Evolutionary conservation across 2,797 vertebrate genomes (phyloP), one percentile per base, ranked within the genome.

Genomic region (Uromys caudimaculatus): DNA sequence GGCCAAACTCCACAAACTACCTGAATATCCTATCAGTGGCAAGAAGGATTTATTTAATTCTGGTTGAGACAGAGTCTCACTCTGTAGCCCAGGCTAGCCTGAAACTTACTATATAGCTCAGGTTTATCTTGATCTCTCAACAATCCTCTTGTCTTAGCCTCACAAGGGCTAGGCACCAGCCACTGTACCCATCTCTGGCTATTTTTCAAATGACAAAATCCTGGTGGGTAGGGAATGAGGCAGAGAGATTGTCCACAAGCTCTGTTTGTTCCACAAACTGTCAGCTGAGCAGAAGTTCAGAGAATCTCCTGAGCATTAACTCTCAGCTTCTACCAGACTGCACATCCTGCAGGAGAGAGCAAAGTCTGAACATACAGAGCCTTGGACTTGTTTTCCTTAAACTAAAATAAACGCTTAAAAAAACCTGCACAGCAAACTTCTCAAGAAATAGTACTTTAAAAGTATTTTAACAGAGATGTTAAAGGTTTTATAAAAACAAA

Each of bases 21-120:
- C 14, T 73, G 50, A 56, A 41, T 87, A 17, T 19, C n/a, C 4
- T 73, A 54, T 29, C 13, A 50, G 35, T 38, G 50, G 16, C 5
- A 14, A 87, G 67, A 54, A 82, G 1, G 2, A 17, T 29, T 87
- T 24, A 71, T 54, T 87, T 38, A 71, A 38, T 87, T 71, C 19
- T 85, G 32, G 44, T 85, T 69, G 47, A 69, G 21, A 71, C 35
- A 50, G 44, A 24, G 35, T 71, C 84, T 87, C 14, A 54, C 47
- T 41, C 50, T 87, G 85, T 73, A 87, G 50, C 67, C 50, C 35
- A 87, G 50, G 50, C 67, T 73, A 71, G 47, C 84, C 67, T 73
- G 50, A 41, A 56, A 56, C 16, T 56, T 73, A 41, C 24, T 87
- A 6, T 29, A n/a, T 3, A 69, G 50, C 24, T 71, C 50, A 87